Percentiles rank a stretch among this genome's conserved stretches.
Conservation (phyloP, 2,797 vertebrate species). For the Thaleichthys pacificus region DNA sequence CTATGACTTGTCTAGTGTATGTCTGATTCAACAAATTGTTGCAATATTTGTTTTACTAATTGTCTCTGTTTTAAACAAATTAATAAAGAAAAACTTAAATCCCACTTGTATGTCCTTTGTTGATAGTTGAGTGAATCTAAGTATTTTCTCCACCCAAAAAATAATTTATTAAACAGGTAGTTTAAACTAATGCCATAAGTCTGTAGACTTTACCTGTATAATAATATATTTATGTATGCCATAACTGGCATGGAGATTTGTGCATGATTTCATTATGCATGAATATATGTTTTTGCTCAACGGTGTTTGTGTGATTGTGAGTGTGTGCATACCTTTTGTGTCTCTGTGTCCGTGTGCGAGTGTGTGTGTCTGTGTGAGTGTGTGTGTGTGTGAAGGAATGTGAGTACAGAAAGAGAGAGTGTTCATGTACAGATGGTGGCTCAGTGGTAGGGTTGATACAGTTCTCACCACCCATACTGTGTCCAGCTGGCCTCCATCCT, state of each 20-base stretch:
- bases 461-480: slow-evolving; percentile 42
- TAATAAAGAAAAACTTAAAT: background rate
- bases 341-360: background rate
- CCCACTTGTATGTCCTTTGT: background rate
- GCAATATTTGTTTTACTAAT: background rate
- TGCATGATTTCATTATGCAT: background rate
- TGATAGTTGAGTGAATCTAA: too few relatives aligned
- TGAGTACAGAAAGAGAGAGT: slow-evolving; percentile 26
- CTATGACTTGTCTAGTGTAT: too few relatives aligned
- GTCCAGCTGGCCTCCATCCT: slow-evolving; percentile 56
- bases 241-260: too few relatives aligned
- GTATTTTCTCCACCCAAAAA: too few relatives aligned
- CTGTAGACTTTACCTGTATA: too few relatives aligned
- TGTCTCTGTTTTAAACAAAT: background rate
- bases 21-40: too few relatives aligned
- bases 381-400: slow-evolving; percentile 12
- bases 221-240: too few relatives aligned
- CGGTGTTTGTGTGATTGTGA: background rate
- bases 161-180: too few relatives aligned
- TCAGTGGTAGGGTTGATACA: slow-evolving; percentile 56
- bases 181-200: too few relatives aligned
- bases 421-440: slow-evolving; percentile 69
- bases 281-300: background rate
- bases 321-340: background rate
- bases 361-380: slow-evolving; percentile 6